Evolutionary conservation across 2,113 vertebrate species (phyloP).

Genomic region (Oceanites oceanicus): DNA sequence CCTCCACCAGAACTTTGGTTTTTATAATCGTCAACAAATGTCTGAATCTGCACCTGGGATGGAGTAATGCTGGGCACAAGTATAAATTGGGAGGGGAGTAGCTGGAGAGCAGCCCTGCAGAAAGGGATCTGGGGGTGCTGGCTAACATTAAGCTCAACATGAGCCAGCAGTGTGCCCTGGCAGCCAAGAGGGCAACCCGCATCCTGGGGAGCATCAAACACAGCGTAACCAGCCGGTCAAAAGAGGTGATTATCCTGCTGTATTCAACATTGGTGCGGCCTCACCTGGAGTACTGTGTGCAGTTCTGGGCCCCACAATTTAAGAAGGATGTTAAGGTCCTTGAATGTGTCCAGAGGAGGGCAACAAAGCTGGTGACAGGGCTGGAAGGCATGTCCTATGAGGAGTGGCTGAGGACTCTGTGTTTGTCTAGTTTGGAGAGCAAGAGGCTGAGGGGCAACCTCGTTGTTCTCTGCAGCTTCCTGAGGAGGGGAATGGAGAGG

Average conservation of each 20-base stretch:
- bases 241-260: background rate
- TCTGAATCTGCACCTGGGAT: background rate
- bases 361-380: no score
- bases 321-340: background rate
- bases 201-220: background rate
- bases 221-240: fast-evolving
- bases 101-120: background rate
- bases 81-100: background rate
- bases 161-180: background rate
- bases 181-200: background rate
- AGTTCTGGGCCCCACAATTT: background rate
- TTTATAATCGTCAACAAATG: background rate
- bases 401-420: no score
- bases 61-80: fast-evolving
- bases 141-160: background rate
- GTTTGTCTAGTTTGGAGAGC: no score
- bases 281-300: background rate
- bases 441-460: no score
- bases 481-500: background rate
- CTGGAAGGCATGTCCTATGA: no score
- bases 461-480: background rate
- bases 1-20: background rate
- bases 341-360: no score
- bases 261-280: fast-evolving
- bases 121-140: background rate